phyloP scores from a whole-genome alignment of 2,113 vertebrate genomes.

The Oreotrochilus melanogaster region DNA sequence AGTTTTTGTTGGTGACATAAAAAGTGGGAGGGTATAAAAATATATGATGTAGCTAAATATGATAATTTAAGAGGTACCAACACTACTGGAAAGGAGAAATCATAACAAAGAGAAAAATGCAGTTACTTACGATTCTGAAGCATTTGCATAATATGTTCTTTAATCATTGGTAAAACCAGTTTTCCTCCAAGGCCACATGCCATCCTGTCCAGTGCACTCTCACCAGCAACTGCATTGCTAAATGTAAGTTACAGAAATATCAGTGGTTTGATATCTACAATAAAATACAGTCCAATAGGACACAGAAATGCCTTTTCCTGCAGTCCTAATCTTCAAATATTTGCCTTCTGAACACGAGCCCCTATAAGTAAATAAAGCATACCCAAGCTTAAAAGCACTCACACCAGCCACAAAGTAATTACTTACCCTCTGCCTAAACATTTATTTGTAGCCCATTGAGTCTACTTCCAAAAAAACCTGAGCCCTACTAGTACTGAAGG shows the following conservation, averaged over 20 bases:
- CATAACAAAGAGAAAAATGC: not conserved
- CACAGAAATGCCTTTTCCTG: not conserved
- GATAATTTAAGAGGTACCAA: not conserved
- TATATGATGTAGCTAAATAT: not conserved
- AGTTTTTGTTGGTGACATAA: not conserved
- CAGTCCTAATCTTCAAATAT: not conserved
- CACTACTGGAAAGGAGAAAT: not conserved
- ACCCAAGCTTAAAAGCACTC: not conserved
- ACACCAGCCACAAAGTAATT: not conserved
- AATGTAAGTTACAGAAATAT: conserved; percentile 11
- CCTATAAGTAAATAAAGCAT: not conserved
- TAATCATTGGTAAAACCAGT: conserved; percentile 96
- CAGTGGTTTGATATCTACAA: not conserved
- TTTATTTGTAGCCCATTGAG: not conserved
- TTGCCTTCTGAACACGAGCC: not conserved
- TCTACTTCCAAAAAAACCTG: not conserved
- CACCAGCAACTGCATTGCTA: conserved; percentile 97
- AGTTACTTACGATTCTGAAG: conserved; percentile 92
- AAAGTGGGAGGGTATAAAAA: not conserved
- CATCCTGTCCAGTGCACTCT: conserved; percentile 96
- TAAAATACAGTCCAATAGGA: not conserved
- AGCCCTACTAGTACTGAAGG: not conserved
- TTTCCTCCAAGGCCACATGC: conserved; percentile 97
- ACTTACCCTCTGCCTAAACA: not conserved
- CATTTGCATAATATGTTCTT: conserved; percentile 99